Evolutionary conservation across 2,113 vertebrate genomes (phyloP).

Genomic region (Ovibos moschatus): DNA sequence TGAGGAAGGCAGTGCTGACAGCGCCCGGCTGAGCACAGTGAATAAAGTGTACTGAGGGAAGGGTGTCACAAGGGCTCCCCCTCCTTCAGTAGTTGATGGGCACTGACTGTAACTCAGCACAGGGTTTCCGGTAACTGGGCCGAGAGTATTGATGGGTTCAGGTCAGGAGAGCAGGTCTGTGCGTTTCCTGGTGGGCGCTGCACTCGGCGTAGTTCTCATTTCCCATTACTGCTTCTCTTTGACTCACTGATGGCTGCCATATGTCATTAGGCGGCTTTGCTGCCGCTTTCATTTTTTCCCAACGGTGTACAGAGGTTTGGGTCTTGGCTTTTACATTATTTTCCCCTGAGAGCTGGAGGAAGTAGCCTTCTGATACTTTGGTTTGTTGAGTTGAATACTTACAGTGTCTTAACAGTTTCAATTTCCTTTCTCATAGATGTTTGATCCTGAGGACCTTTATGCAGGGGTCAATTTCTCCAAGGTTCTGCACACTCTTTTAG

Average conservation of each 20-base stretch:
- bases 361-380: conserved; percentile 23
- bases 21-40: not conserved
- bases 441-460: conserved; percentile 93
- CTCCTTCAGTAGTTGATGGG: not conserved
- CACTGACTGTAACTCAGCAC: not conserved
- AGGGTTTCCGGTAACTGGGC: not conserved
- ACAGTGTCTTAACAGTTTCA: conserved; percentile 28
- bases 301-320: conserved; percentile 21
- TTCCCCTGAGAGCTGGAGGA: conserved; percentile 27
- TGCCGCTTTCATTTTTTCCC: conserved; percentile 58
- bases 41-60: not conserved
- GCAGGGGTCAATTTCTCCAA: conserved; percentile 92
- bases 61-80: not conserved
- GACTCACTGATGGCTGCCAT: conserved; percentile 47
- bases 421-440: conserved; percentile 84
- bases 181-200: conserved; percentile 31
- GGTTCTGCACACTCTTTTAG: conserved; percentile 89
- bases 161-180: not conserved
- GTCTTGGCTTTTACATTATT: conserved; percentile 27
- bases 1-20: not conserved
- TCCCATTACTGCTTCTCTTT: conserved; percentile 41
- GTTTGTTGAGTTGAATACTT: conserved; percentile 15
- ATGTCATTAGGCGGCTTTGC: conserved; percentile 31
- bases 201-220: conserved; percentile 23
- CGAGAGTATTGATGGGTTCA: not conserved